A percentile compares a stretch with the other conserved stretches of the same genome.
These are phyloP conservation scores for Bufo bufo DNA, from an alignment of 2,113 vertebrate species.

Conservation along the genomic window DNA sequence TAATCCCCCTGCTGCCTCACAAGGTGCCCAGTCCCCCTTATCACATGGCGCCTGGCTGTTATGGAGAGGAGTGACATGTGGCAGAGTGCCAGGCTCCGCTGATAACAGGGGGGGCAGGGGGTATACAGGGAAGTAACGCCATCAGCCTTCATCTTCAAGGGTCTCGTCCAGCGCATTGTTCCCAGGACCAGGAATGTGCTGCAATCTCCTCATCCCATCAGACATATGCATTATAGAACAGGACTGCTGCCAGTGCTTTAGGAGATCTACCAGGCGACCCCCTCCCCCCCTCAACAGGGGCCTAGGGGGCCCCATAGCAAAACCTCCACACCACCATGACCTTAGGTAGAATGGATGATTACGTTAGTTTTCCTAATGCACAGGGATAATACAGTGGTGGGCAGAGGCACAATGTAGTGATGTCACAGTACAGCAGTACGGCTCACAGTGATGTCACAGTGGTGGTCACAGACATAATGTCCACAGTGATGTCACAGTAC, in stretches of 20 bases:
- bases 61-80: slow-evolving; percentile 56
- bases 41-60: not conserved
- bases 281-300: not conserved
- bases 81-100: slow-evolving; percentile 64
- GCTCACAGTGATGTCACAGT: too few relatives aligned
- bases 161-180: slow-evolving; percentile 64
- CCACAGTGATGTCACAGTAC: too few relatives aligned
- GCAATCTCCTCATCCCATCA: slow-evolving; percentile 1
- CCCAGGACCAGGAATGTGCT: slow-evolving; percentile 50
- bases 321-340: too few relatives aligned
- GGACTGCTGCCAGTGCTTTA: not conserved
- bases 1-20: slow-evolving; percentile 3
- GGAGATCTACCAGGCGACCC: not conserved
- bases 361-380: too few relatives aligned
- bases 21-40: not conserved
- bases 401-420: too few relatives aligned
- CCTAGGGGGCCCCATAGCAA: too few relatives aligned
- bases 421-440: too few relatives aligned
- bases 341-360: too few relatives aligned
- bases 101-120: slow-evolving; percentile 64
- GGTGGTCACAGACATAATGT: too few relatives aligned
- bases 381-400: too few relatives aligned
- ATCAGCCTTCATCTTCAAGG: slow-evolving; percentile 65
- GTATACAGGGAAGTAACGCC: slow-evolving; percentile 70
- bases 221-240: not conserved